phyloP scores from a whole-genome alignment of 2,113 vertebrate species.

The Caloenas nicobarica region DNA sequence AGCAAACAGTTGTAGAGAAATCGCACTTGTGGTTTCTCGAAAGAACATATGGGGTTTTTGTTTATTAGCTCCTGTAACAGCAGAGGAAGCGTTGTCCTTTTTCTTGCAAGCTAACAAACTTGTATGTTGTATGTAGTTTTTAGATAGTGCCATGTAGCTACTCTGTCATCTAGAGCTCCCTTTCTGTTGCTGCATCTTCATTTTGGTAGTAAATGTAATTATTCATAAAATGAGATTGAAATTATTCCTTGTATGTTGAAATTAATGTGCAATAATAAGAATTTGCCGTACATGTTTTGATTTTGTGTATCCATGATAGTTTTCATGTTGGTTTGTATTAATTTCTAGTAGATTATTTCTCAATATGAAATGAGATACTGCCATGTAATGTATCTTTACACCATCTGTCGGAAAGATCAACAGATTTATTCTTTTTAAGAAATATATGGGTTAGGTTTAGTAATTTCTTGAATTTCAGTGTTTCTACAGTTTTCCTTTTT shows the following conservation, averaged over 20 bases:
- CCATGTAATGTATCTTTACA: background rate
- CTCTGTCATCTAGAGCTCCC: background rate
- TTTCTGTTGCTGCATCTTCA: background rate
- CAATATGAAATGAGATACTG: background rate
- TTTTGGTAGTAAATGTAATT: background rate
- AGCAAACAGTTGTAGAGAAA: background rate
- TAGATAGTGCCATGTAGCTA: background rate
- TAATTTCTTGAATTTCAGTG: background rate
- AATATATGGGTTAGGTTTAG: background rate
- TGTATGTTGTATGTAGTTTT: background rate
- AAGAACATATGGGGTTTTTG: background rate
- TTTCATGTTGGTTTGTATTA: background rate
- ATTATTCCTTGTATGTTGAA: background rate
- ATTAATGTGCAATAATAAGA: background rate
- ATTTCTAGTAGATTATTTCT: background rate
- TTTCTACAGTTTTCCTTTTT: background rate
- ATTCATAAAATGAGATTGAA: background rate
- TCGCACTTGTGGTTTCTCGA: background rate
- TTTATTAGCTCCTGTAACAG: background rate
- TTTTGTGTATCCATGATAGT: background rate
- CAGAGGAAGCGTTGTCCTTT: background rate
- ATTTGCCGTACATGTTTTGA: background rate
- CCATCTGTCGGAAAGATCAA: background rate
- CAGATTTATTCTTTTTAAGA: background rate
- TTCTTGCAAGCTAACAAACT: background rate